Base-by-base conservation (phyloP, 2,888 invertebrate species). In the Rhyacophila evoluta region DNA sequence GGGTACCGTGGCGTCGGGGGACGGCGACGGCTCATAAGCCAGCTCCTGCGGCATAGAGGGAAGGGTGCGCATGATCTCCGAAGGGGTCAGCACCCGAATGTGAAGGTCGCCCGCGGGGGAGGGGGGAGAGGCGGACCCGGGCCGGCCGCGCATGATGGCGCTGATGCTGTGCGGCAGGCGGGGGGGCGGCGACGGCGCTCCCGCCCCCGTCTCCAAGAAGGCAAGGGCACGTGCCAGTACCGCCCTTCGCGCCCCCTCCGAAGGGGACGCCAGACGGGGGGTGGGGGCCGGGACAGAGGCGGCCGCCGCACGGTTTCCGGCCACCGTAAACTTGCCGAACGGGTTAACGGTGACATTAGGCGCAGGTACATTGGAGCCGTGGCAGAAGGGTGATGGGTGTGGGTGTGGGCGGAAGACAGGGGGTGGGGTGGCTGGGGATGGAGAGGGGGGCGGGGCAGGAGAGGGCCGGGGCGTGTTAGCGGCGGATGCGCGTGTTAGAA, bases 51-150 rank as follows among this genome's bases (percentile, higher is more conserved):
- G 84, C 79, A 95, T 93, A 88, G 94, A 94, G 88, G 95, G 95
- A 90, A 95, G 93, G 87, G 95, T 95, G 92, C 95, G 94, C 95
- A 95, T 95, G 89, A 95, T 95, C 93, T 95, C 95, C 85, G 95
- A 95, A 86, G 95, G 95, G 86, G 95, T 95, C 88, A 95, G 92
- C 89, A 95, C 95, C 88, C 95, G 93, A 89, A 95, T 95, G 90
- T 95, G 95, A 89, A 95, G 95, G 90, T 95, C 95, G 85, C 90
- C 89, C 83, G 90, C 86, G 85, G 88, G 77, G 74, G 77, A 80
- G 39, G 75, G 76, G 15, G 81, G 78, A 15, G 79, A 77, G 84
- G 89, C 89, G 87, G 89, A 88, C 86, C 89, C 88, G 86, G 89
- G 87, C 67, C 72, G 75, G 39, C 78, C 28, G n/a, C 39, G 39